Evolutionary conservation across 2,888 invertebrate genomes (phyloP).

Genomic region (Gymnosoma rotundatum): DNA sequence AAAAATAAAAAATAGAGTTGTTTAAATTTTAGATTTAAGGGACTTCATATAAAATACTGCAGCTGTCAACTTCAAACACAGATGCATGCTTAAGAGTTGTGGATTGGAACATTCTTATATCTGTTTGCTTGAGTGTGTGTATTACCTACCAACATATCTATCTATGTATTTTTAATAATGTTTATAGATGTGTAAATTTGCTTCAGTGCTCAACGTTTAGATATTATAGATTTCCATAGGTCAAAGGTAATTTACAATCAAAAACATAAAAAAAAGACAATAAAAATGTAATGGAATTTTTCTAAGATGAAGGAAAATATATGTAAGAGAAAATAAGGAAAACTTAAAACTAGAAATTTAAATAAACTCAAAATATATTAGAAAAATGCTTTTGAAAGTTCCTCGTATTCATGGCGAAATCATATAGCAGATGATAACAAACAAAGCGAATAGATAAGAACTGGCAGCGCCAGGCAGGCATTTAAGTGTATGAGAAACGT

Average conservation of each 20-base stretch:
- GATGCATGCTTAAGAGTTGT: not conserved
- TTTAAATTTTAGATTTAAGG: too few relatives aligned
- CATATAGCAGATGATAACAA: not conserved
- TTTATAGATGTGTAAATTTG: not conserved
- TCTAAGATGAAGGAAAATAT: not conserved
- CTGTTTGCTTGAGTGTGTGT: not conserved
- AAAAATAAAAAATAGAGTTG: too few relatives aligned
- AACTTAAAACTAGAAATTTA: not conserved
- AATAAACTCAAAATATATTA: not conserved
- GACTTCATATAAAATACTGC: too few relatives aligned
- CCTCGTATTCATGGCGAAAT: too few relatives aligned
- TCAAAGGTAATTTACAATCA: conserved; percentile 38
- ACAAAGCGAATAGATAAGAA: too few relatives aligned
- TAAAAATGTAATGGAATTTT: conserved; percentile 3
- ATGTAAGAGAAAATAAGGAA: too few relatives aligned
- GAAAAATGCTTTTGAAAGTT: too few relatives aligned
- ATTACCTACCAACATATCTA: not conserved
- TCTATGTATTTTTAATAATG: not conserved
- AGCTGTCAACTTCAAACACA: too few relatives aligned
- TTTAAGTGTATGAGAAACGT: too few relatives aligned
- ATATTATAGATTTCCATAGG: conserved; percentile 41
- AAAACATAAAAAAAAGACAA: not conserved
- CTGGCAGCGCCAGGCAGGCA: too few relatives aligned
- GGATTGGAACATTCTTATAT: not conserved
- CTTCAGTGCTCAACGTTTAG: conserved; percentile 46